phyloP scores from a whole-genome alignment of 2,797 vertebrate species.

The Enteromius afrohamiltoni region DNA sequence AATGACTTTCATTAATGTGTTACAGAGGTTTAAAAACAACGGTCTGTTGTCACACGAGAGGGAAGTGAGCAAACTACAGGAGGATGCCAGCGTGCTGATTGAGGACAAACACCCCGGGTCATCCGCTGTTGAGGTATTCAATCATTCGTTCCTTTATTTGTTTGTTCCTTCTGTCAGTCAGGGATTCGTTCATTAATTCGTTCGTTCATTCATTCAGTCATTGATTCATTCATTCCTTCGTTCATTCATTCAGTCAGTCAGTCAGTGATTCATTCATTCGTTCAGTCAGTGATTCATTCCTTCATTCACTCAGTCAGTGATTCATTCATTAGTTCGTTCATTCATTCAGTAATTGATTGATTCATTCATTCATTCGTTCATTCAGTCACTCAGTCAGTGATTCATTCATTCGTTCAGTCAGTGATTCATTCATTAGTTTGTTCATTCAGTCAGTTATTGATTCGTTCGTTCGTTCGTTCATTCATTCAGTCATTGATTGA shows the following conservation, averaged over 20 bases:
- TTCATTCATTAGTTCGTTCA: background rate
- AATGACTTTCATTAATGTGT: background rate
- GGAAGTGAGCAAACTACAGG: slow-evolving; percentile 80
- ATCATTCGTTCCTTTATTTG: background rate
- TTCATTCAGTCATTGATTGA: background rate
- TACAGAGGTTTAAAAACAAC: slow-evolving; percentile 87
- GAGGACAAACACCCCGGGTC: slow-evolving; percentile 82
- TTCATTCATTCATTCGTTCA: no score
- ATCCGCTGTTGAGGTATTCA: slow-evolving; percentile 78
- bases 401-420: background rate
- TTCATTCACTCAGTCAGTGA: background rate
- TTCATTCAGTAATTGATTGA: background rate
- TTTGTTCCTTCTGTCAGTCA: background rate
- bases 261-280: background rate
- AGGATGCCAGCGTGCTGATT: slow-evolving; percentile 79
- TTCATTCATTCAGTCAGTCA: background rate
- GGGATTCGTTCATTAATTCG: background rate
- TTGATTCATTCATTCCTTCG: no score
- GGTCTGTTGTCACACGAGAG: slow-evolving; percentile 84
- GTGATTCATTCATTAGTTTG: no score
- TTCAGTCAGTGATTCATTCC: no score
- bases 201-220: background rate
- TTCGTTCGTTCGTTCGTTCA: background rate
- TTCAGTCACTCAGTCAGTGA: no score
- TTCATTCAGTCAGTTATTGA: no score